phyloP scores from a whole-genome alignment of 2,797 vertebrate species.

The Merluccius polli region DNA sequence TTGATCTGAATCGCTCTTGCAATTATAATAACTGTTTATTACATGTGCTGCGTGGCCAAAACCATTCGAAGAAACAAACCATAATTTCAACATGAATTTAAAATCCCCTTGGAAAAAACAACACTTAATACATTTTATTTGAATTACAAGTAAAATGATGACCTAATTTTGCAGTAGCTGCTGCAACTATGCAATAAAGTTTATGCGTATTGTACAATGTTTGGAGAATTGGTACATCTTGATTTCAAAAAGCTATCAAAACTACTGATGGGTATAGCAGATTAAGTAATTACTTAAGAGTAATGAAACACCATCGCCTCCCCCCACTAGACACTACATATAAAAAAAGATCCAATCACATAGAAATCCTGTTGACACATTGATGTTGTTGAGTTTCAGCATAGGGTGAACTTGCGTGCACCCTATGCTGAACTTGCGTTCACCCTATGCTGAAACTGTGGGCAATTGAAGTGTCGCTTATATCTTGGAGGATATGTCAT shows the following conservation, averaged over 20 bases:
- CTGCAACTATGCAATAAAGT: background rate
- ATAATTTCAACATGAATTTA: conserved; percentile 16
- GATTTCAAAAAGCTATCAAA: background rate
- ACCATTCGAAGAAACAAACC: conserved; percentile 16
- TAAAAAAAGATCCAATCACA: too few species aligned
- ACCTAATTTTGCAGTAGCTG: background rate
- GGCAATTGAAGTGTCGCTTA: too few species aligned
- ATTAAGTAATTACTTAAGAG: background rate
- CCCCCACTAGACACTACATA: background rate
- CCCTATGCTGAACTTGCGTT: background rate
- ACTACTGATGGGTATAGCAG: background rate
- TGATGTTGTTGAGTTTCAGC: background rate
- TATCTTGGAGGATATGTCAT: too few species aligned
- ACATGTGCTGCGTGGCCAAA: conserved; percentile 22
- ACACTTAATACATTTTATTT: background rate
- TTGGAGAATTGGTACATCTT: background rate
- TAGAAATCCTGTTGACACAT: background rate
- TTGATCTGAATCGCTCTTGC: conserved; percentile 3
- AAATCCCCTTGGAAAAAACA: background rate
- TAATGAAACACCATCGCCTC: background rate
- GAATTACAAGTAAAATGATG: background rate
- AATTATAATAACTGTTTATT: conserved; percentile 43
- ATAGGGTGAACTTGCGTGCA: background rate
- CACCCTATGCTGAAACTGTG: too few species aligned
- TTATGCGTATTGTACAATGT: background rate